Base-by-base conservation (phyloP, 2,888 invertebrate species). In the Meteorus colon region DNA sequence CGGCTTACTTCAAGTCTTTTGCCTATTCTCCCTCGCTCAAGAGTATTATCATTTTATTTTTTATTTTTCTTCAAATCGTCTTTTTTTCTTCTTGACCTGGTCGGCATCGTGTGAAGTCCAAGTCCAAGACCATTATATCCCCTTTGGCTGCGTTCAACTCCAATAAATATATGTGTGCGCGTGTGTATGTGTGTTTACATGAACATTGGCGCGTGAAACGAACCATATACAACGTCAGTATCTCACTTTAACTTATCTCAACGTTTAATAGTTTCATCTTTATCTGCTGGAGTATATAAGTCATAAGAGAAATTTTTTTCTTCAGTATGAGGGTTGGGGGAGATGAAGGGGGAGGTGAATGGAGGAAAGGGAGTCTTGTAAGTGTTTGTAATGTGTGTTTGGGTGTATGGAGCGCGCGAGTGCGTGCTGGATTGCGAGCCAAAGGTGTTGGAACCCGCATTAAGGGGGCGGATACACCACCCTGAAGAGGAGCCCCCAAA, bases 31-130 rank as follows among this genome's bases (percentile, higher is more conserved):
- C 19, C 55, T 55, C 55, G 19, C 24, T 3, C 48, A n/a, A 14
- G 55, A n/a, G 55, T 55, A 55, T 55, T 10, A 55, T 55, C 19
- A 19, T 55, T 55, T 55, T 24, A 55, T 55, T 55, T n/a, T 19
- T 19, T 55, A n/a, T 19, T 55, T n/a, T 19, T 19, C n/a, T 48
- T 69, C 37, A 77, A 87, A 87, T 87, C 86, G 86, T 86, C 87
- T 84, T 84, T 83, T 19, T 63, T 70, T 29, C 31, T 12, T 27
- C 67, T 66, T 60, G 60, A 29, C 55, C 29, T 6, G 16, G 85
- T 88, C 88, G 89, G 89, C 89, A 84, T 89, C 89, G 89, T 89
- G 89, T 89, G 89, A 89, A 89, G 89, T 89, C 89, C 87, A 80
- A 27, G 29, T 81, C 85, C 84, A 84, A 86, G 86, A 86, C 78